These are phyloP conservation scores for Andrena fulva DNA, from an alignment of 2,888 invertebrate species.

Conservation along the genomic window DNA sequence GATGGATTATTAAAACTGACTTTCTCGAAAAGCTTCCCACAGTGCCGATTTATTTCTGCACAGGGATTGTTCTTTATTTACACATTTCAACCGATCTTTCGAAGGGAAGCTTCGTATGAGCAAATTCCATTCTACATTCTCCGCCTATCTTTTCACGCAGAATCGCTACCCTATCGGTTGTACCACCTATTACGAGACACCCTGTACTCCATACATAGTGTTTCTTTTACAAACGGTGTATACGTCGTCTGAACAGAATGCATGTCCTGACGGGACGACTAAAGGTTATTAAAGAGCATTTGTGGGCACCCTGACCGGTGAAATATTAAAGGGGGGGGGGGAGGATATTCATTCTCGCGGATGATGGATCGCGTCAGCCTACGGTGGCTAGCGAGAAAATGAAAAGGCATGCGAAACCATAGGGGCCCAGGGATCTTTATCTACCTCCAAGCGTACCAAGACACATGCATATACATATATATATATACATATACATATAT, in stretches of 20 bases:
- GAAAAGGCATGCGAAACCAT: constrained; percentile 24
- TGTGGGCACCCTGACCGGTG: constrained; percentile 1
- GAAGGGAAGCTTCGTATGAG: too few relatives aligned
- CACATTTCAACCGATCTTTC: too few relatives aligned
- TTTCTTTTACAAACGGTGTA: constrained; percentile 36
- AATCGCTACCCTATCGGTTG: too few relatives aligned
- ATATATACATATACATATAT: constrained; percentile 26
- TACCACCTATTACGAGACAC: neutral
- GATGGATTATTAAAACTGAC: too few relatives aligned
- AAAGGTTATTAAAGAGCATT: constrained; percentile 49
- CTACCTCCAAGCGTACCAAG: constrained; percentile 44
- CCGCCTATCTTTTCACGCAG: too few relatives aligned
- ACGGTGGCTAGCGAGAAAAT: constrained; percentile 10
- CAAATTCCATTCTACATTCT: too few relatives aligned
- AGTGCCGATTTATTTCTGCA: too few relatives aligned
- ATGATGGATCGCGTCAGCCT: constrained; percentile 11
- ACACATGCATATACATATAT: constrained; percentile 46
- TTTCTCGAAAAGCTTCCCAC: too few relatives aligned
- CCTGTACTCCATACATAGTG: constrained; percentile 16
- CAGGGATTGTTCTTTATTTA: too few relatives aligned
- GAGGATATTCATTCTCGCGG: neutral
- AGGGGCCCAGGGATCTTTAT: constrained; percentile 62
- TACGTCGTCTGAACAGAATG: constrained; percentile 48
- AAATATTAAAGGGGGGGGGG: neutral
- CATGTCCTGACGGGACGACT: constrained; percentile 47